Percentiles rank a stretch among this genome's conserved stretches.
phyloP scores from a whole-genome alignment of 2,113 vertebrate species.

The Litocranius walleri region DNA sequence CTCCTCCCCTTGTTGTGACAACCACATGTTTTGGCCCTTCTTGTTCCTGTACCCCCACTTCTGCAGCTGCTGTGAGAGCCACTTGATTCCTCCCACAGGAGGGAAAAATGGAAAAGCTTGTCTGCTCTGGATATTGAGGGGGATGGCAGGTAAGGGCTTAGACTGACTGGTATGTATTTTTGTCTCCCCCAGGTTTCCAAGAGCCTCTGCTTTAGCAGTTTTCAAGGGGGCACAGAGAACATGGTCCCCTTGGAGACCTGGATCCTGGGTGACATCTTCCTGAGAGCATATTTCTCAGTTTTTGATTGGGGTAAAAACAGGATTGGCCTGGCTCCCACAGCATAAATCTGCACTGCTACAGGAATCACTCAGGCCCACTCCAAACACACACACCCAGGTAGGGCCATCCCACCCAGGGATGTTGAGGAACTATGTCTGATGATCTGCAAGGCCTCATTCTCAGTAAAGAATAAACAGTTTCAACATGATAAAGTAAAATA shows the following conservation, averaged over 20 bases:
- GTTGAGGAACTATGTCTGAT: too few species aligned
- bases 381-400: accelerated
- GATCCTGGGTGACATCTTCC: constrained; percentile 44
- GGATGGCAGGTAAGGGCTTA: not conserved
- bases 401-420: too few species aligned
- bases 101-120: too few species aligned
- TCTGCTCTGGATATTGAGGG: not conserved
- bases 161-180: not conserved
- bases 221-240: not conserved
- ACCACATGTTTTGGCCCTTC: too few species aligned
- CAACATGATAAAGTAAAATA: too few species aligned
- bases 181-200: accelerated
- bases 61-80: too few species aligned
- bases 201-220: not conserved
- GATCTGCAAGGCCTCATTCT: not conserved
- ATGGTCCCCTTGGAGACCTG: accelerated
- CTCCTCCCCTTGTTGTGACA: too few species aligned
- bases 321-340: not conserved
- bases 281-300: constrained; percentile 11
- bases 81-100: too few species aligned
- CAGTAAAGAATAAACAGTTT: not conserved
- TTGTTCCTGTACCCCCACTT: too few species aligned
- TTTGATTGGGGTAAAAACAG: not conserved
- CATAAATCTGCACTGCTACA: not conserved
- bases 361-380: too few species aligned